phyloP scores from a whole-genome alignment of 2,113 vertebrate genomes.

The Sylvietta virens region DNA sequence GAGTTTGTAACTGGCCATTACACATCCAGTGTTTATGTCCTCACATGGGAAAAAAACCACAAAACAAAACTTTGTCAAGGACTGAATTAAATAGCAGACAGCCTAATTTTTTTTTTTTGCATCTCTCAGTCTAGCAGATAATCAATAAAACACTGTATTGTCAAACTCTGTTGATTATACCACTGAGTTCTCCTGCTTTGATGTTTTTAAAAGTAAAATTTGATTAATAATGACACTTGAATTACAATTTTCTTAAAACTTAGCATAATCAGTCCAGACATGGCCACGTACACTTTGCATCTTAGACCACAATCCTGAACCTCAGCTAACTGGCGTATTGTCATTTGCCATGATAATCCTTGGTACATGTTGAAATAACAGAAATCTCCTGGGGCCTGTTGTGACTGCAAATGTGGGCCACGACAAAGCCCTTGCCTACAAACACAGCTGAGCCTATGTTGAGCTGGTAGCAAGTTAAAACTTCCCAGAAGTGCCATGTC shows the following conservation, averaged over 20 bases:
- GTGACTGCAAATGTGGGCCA: not conserved
- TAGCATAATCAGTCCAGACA: not conserved
- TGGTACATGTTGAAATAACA: not conserved
- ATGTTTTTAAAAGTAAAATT: not conserved
- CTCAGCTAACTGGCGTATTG: not conserved
- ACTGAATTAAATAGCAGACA: not conserved
- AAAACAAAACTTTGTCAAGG: not conserved
- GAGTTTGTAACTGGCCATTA: not conserved
- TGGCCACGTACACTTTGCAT: not conserved
- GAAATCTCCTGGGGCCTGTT: not conserved
- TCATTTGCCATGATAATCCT: not conserved
- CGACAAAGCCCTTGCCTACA: not conserved
- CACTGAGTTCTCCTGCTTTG: not conserved
- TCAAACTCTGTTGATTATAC: not conserved
- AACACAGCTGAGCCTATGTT: not conserved
- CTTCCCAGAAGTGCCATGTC: not conserved
- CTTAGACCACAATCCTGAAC: not conserved
- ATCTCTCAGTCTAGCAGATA: not conserved
- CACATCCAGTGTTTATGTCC: not conserved
- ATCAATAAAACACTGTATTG: not conserved
- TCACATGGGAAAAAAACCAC: fast-evolving
- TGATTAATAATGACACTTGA: not conserved
- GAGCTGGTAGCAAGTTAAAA: not conserved
- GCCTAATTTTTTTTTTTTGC: not conserved
- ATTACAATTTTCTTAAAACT: not conserved